phyloP scores from a whole-genome alignment of 2,888 invertebrate genomes.

The Stenolophus ochropezus region DNA sequence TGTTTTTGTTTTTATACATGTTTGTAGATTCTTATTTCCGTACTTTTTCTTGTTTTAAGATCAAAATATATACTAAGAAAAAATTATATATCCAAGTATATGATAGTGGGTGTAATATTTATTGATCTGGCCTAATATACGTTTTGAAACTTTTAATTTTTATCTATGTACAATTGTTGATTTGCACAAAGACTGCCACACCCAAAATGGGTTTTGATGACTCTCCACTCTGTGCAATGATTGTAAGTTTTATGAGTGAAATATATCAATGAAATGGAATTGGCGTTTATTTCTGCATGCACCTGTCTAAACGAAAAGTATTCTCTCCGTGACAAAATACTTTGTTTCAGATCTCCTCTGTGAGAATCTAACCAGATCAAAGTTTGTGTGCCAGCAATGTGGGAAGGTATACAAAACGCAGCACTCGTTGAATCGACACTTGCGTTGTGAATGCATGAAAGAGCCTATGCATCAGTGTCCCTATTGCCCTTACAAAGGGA shows the following conservation, averaged over 20 bases:
- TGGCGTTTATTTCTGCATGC: neutral
- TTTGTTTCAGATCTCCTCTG: conserved; percentile 19
- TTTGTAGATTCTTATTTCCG: too few relatives aligned
- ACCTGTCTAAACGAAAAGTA: neutral
- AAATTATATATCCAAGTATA: too few relatives aligned
- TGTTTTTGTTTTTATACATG: too few relatives aligned
- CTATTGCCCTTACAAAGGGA: conserved; percentile 75
- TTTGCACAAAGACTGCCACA: too few relatives aligned
- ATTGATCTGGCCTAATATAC: too few relatives aligned
- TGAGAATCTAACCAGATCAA: neutral
- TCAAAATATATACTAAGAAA: too few relatives aligned
- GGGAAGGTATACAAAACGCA: conserved; percentile 84
- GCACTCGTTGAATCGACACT: conserved; percentile 81
- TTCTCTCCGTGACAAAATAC: conserved; percentile 5
- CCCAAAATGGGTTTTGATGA: neutral
- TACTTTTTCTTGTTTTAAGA: too few relatives aligned
- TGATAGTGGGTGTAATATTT: too few relatives aligned
- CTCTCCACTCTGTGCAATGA: neutral
- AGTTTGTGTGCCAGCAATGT: conserved; percentile 76
- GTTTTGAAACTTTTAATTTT: too few relatives aligned
- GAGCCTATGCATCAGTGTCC: conserved; percentile 78
- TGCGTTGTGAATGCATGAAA: conserved; percentile 81
- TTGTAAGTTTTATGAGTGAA: neutral
- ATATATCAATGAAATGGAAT: neutral
- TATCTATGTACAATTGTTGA: too few relatives aligned